Evolutionary conservation across 2,888 invertebrate genomes (phyloP).

Genomic region (Agonopterix subpropinquella): DNA sequence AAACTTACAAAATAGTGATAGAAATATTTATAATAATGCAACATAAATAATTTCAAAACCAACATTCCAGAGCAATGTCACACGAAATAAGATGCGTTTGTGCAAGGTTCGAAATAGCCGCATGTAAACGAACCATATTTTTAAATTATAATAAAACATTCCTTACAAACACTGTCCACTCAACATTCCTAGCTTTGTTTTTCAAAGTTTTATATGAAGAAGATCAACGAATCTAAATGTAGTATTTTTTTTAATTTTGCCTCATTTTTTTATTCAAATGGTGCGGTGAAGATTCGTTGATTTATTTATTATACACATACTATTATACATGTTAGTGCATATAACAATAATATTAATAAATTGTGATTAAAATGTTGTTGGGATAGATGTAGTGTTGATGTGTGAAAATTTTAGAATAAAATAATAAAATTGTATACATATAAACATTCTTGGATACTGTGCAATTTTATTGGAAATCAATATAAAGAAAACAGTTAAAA

Average conservation of each 20-base stretch:
- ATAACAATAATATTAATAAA: slow-evolving; percentile 16
- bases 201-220: slow-evolving; percentile 18
- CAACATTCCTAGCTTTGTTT: slow-evolving; percentile 61
- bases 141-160: slow-evolving; percentile 25
- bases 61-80: slow-evolving; percentile 8
- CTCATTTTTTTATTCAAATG: neutral
- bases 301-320: slow-evolving; percentile 13
- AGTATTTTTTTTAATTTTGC: neutral
- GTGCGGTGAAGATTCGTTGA: slow-evolving; percentile 29
- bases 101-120: slow-evolving; percentile 45
- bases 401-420: slow-evolving; percentile 31
- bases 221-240: slow-evolving; percentile 35
- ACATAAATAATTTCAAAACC: slow-evolving; percentile 5
- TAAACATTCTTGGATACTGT: slow-evolving; percentile 24
- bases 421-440: slow-evolving; percentile 24
- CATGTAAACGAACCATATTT: slow-evolving; percentile 37
- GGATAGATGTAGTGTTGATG: slow-evolving; percentile 42
- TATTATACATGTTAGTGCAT: slow-evolving; percentile 31
- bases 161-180: slow-evolving; percentile 57
- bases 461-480: slow-evolving; percentile 36
- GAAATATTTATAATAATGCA: slow-evolving; percentile 8
- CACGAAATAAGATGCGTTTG: slow-evolving; percentile 19
- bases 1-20: neutral
- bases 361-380: slow-evolving; percentile 15
- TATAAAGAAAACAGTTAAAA: slow-evolving; percentile 24